Conservation (phyloP, 2,888 invertebrate species). For the Calameuta filiformis region DNA sequence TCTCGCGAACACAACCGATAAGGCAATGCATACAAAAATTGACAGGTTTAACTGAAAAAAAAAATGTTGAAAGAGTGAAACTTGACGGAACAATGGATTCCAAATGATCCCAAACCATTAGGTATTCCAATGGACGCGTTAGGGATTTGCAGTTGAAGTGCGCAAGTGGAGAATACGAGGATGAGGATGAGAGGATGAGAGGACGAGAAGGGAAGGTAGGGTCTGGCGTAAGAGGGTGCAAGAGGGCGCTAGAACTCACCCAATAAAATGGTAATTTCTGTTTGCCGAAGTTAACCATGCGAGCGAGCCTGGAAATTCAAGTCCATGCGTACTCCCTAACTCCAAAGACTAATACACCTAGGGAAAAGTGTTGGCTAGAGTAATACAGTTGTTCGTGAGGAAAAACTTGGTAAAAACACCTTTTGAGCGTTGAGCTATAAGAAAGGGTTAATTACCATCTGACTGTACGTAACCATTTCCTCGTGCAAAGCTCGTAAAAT, state of each 20-base stretch:
- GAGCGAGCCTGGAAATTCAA: slow-evolving; percentile 63
- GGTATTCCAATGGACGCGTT: slow-evolving; percentile 63
- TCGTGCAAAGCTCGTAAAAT: not conserved
- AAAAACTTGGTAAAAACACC: slow-evolving; percentile 12
- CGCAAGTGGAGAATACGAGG: slow-evolving; percentile 14
- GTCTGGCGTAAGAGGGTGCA: slow-evolving; percentile 36
- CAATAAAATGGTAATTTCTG: slow-evolving; percentile 80
- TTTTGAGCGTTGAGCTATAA: not conserved
- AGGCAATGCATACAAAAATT: not conserved
- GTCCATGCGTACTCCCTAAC: slow-evolving; percentile 62
- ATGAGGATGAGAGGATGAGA: slow-evolving; percentile 16
- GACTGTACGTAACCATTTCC: not conserved
- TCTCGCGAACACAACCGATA: not conserved
- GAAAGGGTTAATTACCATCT: not conserved
- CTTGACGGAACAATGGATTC: slow-evolving; percentile 51
- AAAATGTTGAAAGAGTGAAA: not conserved
- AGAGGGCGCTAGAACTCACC: slow-evolving; percentile 61
- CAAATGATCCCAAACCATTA: slow-evolving; percentile 59
- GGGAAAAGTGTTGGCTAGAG: slow-evolving; percentile 38
- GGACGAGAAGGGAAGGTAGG: slow-evolving; percentile 10
- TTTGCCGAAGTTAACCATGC: slow-evolving; percentile 75
- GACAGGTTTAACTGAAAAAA: not conserved
- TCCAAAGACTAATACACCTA: slow-evolving; percentile 62
- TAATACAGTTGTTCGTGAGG: slow-evolving; percentile 43
- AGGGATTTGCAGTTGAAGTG: slow-evolving; percentile 47